Evolutionary conservation across 2,113 vertebrate species (phyloP), one percentile per base, ranked within the genome.

Genomic region (Tachuris rubrigastra): DNA sequence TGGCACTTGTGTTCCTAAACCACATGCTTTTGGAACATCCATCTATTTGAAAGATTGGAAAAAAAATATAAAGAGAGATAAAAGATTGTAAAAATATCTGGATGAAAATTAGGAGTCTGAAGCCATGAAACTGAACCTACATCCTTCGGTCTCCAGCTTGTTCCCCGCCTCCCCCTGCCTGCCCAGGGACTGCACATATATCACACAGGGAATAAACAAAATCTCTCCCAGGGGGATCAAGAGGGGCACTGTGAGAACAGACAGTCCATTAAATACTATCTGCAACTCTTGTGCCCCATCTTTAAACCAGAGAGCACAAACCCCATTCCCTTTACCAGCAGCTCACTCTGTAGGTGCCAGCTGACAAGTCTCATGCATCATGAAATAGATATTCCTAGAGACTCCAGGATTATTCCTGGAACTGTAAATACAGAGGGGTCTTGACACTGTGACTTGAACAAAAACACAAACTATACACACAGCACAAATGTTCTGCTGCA

Each of bases 241-340:
- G 89, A 98, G 85, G 93, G 87, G 93, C 88, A 86, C 19, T 93
- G 72, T 81, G 72, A 86, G 90, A 87, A 90, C 88, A 96, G 85
- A 96, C 75, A 97, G 96, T 96, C 94, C 95, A 72, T 96, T 97
- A 95, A 93, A 46, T 66, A 93, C 89, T 93, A 92, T 96, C 92
- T 89, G 90, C 62, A 85, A 68, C 62, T 55, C 73, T 53, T 15
- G 49, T 78, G 53, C 69, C 78, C 81, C 63, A 85, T 84, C 68
- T 89, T 84, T 37, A 78, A 96, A 84, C 41, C 86, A 68, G 41
- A 53, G 81, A 87, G 87, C 81, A 83, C 39, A 80, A 65, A 90
- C 25, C 17, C 8, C 55, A 10, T 83, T 94, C 81, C 62, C 59
- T 71, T 91, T 81, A 71, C 13, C 72, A 78, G 93, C 96, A 90